Conservation (phyloP, 2,888 invertebrate genomes). For the Plagodis dolabraria region DNA sequence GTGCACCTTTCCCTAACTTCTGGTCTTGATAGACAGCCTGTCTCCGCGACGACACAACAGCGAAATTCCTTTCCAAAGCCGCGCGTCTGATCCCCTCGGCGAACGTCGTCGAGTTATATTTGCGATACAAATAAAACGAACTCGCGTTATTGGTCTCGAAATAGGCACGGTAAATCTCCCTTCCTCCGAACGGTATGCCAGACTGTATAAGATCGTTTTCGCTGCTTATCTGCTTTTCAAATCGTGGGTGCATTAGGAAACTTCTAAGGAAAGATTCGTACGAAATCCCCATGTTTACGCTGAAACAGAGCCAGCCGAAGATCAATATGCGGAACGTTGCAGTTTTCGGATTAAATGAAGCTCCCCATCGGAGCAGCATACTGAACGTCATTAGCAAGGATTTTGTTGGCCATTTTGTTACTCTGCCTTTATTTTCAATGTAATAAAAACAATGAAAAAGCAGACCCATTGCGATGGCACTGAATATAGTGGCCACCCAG, state of each 20-base stretch:
- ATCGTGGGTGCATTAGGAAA: constrained; percentile 81
- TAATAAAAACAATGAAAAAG: constrained; percentile 71
- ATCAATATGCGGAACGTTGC: constrained; percentile 73
- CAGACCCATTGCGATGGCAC: constrained; percentile 65
- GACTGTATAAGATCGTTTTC: constrained; percentile 75
- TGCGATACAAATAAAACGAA: constrained; percentile 77
- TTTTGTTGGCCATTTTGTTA: constrained; percentile 77
- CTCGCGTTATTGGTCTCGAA: constrained; percentile 78
- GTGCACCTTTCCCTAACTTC: constrained; percentile 70
- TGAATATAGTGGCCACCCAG: constrained; percentile 70
- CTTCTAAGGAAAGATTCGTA: constrained; percentile 81
- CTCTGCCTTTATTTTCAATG: constrained; percentile 57
- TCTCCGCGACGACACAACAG: constrained; percentile 72
- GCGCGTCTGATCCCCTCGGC: constrained; percentile 68
- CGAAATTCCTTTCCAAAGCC: constrained; percentile 71
- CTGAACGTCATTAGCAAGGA: constrained; percentile 75
- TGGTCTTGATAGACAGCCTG: constrained; percentile 78
- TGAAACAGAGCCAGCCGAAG: constrained; percentile 77
- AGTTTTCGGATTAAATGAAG: constrained; percentile 68
- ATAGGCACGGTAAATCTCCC: constrained; percentile 79
- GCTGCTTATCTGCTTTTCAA: constrained; percentile 78
- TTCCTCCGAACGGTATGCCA: constrained; percentile 73
- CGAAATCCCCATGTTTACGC: constrained; percentile 78
- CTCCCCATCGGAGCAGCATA: constrained; percentile 78
- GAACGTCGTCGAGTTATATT: constrained; percentile 75